These are phyloP conservation scores for Danio tinwini DNA, from an alignment of 2,797 vertebrate species.

Conservation along the genomic window DNA sequence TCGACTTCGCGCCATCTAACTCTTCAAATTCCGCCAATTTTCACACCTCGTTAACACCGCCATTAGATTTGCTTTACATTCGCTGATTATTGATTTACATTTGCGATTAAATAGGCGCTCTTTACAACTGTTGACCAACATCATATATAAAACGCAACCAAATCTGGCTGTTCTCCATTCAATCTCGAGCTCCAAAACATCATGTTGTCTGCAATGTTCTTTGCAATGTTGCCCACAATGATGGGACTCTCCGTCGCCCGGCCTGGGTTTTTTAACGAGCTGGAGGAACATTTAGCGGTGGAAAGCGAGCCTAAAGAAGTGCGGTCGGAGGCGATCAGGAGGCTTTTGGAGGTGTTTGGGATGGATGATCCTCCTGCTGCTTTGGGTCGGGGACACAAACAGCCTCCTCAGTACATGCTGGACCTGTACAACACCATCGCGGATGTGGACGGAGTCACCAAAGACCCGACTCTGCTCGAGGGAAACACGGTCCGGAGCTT, in stretches of 20 bases:
- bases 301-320: slow-evolving; percentile 67
- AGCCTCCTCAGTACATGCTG: slow-evolving; percentile 92
- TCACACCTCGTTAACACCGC: slow-evolving; percentile 88
- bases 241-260: slow-evolving; percentile 55
- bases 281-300: slow-evolving; percentile 62
- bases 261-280: slow-evolving; percentile 61
- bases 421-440: slow-evolving; percentile 90
- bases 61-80: slow-evolving; percentile 85
- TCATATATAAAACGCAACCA: slow-evolving; percentile 75
- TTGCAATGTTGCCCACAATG: slow-evolving; percentile 62
- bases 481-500: slow-evolving; percentile 93
- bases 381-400: slow-evolving; percentile 73
- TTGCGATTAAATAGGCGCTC: slow-evolving; percentile 64
- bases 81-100: slow-evolving; percentile 87
- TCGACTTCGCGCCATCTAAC: too few relatives aligned
- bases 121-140: slow-evolving; percentile 74
- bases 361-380: slow-evolving; percentile 84
- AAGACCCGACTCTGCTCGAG: slow-evolving; percentile 83
- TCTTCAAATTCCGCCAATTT: slow-evolving; percentile 33
- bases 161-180: slow-evolving; percentile 53
- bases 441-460: slow-evolving; percentile 88
- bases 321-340: slow-evolving; percentile 83
- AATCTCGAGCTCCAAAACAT: slow-evolving; percentile 37
- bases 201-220: slow-evolving; percentile 71
- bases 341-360: slow-evolving; percentile 89